Base-by-base conservation (phyloP, 1,140 invertebrate genomes). In the Leptestheria dahalacensis region DNA sequence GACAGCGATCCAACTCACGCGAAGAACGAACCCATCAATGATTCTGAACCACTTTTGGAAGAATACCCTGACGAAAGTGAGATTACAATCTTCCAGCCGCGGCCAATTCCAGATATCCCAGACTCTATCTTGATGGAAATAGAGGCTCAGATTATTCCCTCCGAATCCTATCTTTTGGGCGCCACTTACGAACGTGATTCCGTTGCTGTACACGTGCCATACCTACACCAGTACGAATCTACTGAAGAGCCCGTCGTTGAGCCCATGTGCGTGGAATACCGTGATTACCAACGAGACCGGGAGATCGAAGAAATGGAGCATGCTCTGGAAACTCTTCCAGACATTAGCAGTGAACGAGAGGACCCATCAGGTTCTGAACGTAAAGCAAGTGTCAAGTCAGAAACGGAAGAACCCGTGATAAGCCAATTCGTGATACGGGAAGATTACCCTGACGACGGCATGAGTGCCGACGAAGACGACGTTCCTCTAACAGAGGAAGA, bases 401-500 rank as follows among this genome's bases (percentile, higher is more conserved):
- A 52, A 52, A 25, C 15, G 15, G 21, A 23, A 11, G 51, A 53
- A 25, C 51, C 51, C 10, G 24, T 25, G 1, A 53, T 53, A 18
- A 53, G 51, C 24, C 24, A n/a, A 10, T 53, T 53, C n/a, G 28
- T 25, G n/a, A 53, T 53, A 18, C 51, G 51, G 10, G 51, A 53
- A 25, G 51, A 53, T 15, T 55, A 26, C 53, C 53, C 53, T 2
- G 53, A 55, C 2, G 53, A 55, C 1, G 33, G 33, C 15, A 15
- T 41, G 33, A 15, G 15, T 41, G 33, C 33, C 6, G 33, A 41
- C 6, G 53, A 55, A 2, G 53, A 55, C 23, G 33, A 26, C n/a
- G 20, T 21, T 20, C 53, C 53, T 12, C 26, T 55, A 28, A 55
- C 53, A 9, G 53, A 55, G 20, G 53, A 55, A 20, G 53, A 55